Percentiles rank a stretch among this genome's conserved stretches.
phyloP scores from a whole-genome alignment of 1,140 invertebrate genomes.

The Macrotrachela quadricornifera region DNA sequence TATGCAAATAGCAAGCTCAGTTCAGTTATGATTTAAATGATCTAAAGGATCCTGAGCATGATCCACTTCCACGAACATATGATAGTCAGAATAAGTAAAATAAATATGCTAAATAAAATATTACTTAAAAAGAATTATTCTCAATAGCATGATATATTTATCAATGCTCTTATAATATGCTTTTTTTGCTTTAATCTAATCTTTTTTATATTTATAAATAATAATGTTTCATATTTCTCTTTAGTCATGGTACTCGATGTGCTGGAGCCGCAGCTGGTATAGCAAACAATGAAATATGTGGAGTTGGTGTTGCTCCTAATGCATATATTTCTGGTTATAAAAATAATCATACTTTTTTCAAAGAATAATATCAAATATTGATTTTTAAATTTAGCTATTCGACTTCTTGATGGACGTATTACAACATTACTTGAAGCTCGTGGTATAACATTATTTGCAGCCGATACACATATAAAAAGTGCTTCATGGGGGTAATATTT shows the following conservation, averaged over 20 bases:
- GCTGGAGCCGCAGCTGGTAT: constrained; percentile 91
- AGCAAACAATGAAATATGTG: constrained; percentile 83
- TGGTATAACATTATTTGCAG: constrained; percentile 17
- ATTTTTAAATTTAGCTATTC: constrained; percentile 12
- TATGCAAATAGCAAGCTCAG: constrained; percentile 1
- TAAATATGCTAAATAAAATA: background rate
- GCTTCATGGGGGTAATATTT: constrained; percentile 21
- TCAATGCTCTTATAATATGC: background rate
- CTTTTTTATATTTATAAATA: background rate
- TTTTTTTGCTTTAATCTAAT: background rate
- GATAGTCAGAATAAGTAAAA: constrained; percentile 8
- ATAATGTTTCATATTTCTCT: background rate
- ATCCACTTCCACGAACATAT: constrained; percentile 7
- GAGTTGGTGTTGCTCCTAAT: constrained; percentile 78
- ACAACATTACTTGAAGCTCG: constrained; percentile 22
- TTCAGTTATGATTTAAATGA: constrained; percentile 10
- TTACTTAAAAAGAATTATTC: background rate
- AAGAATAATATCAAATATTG: too few relatives aligned
- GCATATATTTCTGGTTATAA: constrained; percentile 61
- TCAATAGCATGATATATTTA: background rate
- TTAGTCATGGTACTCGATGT: constrained; percentile 76
- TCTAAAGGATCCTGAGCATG: constrained; percentile 5
- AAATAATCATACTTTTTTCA: too few relatives aligned
- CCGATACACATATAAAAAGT: constrained; percentile 27
- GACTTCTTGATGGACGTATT: constrained; percentile 27